Base-by-base conservation (phyloP, 2,888 invertebrate genomes). In the Prosopocoilus inquinatus region DNA sequence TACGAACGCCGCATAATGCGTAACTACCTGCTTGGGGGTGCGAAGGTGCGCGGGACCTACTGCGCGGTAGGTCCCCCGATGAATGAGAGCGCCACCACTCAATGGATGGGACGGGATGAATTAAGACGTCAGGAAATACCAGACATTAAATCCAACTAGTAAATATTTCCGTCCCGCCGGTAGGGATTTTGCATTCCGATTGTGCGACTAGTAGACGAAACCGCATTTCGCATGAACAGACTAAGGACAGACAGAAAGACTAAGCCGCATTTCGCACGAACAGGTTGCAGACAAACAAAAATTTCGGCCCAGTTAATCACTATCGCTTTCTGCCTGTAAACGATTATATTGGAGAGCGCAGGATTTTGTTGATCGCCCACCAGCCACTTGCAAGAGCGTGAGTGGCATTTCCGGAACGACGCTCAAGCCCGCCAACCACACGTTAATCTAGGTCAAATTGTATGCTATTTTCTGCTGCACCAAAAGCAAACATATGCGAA, bases 1-100 rank as follows among this genome's bases (percentile, higher is more conserved):
- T 70, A 65, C 65, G 64, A 67, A 68, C 55, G 57, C 60, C 61
- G 60, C 63, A 67, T 68, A 65, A 68, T 67, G 60, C 63, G 59
- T 61, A 59, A 65, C 67, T 68, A 67, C 68, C 68, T 68, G 67
- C 28, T 44, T 32, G 35, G 49, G 54, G 49, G 48, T 38, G 53
- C 38, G 58, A 63, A 61, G 76, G 74, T 74, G 73, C 72, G 75
- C 75, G 75, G 74, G 75, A 73, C 76, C 76, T 78, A 67, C 78
- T 79, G 79, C 80, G 78, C 79, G 80, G 73, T 79, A 78, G 79
- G 78, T 79, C 79, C 79, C 73, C 16, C 47, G 43, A 63, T 64
- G 64, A 59, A 62, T 63, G 61, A 35, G 55, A 63, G 63, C 64
- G 64, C 62, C 64, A 61, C 64, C 65, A 62, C 68, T 70, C 69